These are phyloP conservation scores for Sisyra nigra DNA, from an alignment of 2,888 invertebrate genomes.

Conservation along the genomic window DNA sequence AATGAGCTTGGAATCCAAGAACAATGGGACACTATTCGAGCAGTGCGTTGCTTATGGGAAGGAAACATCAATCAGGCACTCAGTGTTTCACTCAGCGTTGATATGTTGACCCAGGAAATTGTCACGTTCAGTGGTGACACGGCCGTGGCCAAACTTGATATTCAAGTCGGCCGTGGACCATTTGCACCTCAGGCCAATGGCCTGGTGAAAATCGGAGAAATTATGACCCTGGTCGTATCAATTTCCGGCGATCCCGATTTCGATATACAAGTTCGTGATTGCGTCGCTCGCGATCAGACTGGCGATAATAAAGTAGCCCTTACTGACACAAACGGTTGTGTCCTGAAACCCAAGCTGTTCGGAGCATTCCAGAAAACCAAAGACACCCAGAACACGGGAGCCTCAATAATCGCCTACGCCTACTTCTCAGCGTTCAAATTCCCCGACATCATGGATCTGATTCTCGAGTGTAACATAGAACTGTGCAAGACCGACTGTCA, in stretches of 20 bases:
- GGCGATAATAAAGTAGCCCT: conserved; percentile 47
- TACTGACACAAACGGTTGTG: conserved; percentile 61
- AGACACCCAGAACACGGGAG: conserved; percentile 54
- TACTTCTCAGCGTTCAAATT: conserved; percentile 72
- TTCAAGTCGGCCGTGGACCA: conserved; percentile 61
- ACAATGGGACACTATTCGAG: conserved; percentile 20
- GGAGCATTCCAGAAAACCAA: conserved; percentile 68
- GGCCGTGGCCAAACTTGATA: conserved; percentile 60
- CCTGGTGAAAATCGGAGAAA: conserved; percentile 65
- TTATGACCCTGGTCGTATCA: conserved; percentile 64
- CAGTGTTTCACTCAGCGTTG: conserved; percentile 57
- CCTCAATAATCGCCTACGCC: conserved; percentile 59
- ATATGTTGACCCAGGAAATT: conserved; percentile 63
- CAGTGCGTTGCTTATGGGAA: conserved; percentile 68
- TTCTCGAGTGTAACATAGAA: conserved; percentile 68
- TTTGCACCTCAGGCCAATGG: conserved; percentile 61
- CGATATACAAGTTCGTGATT: conserved; percentile 62
- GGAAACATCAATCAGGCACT: conserved; percentile 61
- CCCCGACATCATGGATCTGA: conserved; percentile 69
- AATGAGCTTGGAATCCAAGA: conserved; percentile 60
- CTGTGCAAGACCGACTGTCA: conserved; percentile 67
- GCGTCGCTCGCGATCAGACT: conserved; percentile 54
- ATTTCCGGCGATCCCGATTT: conserved; percentile 67
- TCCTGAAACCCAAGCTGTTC: conserved; percentile 62
- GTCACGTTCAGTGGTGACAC: conserved; percentile 77